These are phyloP conservation scores for Drosophila cognata DNA, from an alignment of 2,888 invertebrate species.

Conservation along the genomic window DNA sequence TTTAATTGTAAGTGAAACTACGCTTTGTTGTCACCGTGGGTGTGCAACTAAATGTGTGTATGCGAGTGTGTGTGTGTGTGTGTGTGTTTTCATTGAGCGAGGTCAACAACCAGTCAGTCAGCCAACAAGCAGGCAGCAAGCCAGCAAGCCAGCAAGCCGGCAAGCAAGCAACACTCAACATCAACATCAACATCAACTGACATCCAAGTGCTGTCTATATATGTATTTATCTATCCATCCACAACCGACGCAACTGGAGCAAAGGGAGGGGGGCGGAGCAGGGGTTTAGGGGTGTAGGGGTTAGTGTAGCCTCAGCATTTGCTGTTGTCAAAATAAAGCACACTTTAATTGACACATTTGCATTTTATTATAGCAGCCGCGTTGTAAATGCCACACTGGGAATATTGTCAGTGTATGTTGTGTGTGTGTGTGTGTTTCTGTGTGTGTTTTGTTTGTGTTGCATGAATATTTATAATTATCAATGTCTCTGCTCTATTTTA, in stretches of 20 bases:
- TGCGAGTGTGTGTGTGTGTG: slow-evolving; percentile 12
- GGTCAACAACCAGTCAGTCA: slow-evolving; percentile 70
- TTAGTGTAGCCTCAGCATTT: slow-evolving; percentile 36
- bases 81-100: slow-evolving; percentile 52
- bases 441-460: slow-evolving; percentile 13
- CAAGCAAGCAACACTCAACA: slow-evolving; percentile 67
- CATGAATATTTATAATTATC: slow-evolving; percentile 79
- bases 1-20: slow-evolving; percentile 81
- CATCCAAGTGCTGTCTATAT: slow-evolving; percentile 72
- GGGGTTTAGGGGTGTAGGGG: not conserved
- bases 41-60: slow-evolving; percentile 3
- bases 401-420: slow-evolving; percentile 19
- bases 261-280: too few relatives aligned
- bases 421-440: slow-evolving; percentile 2
- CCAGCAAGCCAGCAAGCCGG: slow-evolving; percentile 38
- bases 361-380: slow-evolving; percentile 68
- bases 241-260: slow-evolving; percentile 21
- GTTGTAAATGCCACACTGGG: slow-evolving; percentile 58
- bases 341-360: slow-evolving; percentile 82
- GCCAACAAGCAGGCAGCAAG: slow-evolving; percentile 40
- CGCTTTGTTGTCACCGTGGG: slow-evolving; percentile 58
- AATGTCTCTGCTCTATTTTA: slow-evolving; percentile 46
- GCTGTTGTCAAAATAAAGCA: slow-evolving; percentile 80
- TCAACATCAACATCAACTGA: slow-evolving; percentile 38
- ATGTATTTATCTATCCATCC: slow-evolving; percentile 54